phyloP scores from a whole-genome alignment of 2,888 invertebrate species.

The Parnassius smintheus region DNA sequence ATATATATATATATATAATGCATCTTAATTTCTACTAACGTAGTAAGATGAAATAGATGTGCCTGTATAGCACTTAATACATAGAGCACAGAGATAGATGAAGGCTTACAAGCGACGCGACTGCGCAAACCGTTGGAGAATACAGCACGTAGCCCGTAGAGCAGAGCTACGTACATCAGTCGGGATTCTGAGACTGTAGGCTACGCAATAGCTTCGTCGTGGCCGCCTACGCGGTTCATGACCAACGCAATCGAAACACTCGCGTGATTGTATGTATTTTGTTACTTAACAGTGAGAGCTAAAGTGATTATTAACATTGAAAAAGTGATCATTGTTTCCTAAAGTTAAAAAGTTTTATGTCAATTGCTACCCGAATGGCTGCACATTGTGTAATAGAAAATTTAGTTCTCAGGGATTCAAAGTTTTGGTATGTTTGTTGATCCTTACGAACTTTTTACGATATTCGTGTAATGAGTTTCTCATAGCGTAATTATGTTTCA shows the following conservation, averaged over 20 bases:
- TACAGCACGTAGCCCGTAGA: constrained; percentile 49
- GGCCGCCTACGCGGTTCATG: constrained; percentile 34
- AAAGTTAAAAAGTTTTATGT: constrained; percentile 42
- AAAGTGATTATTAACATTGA: constrained; percentile 69
- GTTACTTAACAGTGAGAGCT: constrained; percentile 59
- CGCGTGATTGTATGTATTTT: constrained; percentile 64
- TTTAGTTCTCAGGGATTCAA: constrained; percentile 45
- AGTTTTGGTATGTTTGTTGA: constrained; percentile 48
- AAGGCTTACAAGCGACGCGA: constrained; percentile 49
- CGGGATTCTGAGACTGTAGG: constrained; percentile 39
- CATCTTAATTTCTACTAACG: constrained; percentile 19
- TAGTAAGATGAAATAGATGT: constrained; percentile 27
- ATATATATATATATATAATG: too few species aligned
- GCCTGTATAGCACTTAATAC: constrained; percentile 32
- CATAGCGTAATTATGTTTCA: too few species aligned
- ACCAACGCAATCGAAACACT: constrained; percentile 56
- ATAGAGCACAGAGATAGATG: constrained; percentile 36
- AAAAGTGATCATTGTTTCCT: constrained; percentile 63
- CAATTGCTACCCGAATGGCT: constrained; percentile 42
- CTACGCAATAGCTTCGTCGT: constrained; percentile 45
- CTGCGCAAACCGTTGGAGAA: constrained; percentile 62
- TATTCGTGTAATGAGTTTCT: neutral
- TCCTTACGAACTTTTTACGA: constrained; percentile 42
- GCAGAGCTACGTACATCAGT: constrained; percentile 53
- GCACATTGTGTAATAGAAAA: constrained; percentile 56